Evolutionary conservation across 2,113 vertebrate genomes (phyloP).

Genomic region (Climacteris rufus): DNA sequence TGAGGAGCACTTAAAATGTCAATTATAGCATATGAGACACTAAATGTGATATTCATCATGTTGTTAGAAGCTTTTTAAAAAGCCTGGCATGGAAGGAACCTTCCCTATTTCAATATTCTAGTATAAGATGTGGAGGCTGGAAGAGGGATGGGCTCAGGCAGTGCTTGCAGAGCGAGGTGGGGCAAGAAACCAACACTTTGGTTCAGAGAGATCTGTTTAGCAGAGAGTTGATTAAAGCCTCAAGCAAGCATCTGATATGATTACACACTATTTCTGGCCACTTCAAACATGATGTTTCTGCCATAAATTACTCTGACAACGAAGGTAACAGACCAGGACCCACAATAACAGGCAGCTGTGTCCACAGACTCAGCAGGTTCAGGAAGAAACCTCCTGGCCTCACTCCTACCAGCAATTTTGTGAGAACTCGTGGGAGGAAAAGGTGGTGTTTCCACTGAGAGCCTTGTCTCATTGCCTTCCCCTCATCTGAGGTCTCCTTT

Average conservation of each 20-base stretch:
- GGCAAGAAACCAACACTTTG: not conserved
- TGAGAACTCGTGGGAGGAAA: not conserved
- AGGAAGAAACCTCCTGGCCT: not conserved
- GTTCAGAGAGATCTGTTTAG: not conserved
- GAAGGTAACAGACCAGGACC: not conserved
- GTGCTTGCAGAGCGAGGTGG: not conserved
- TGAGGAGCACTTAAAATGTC: conserved; percentile 16
- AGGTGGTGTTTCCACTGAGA: not conserved
- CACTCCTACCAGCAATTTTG: not conserved
- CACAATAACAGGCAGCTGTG: not conserved
- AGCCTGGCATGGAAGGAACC: not conserved
- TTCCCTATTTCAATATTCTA: not conserved
- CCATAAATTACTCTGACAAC: not conserved
- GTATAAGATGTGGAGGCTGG: not conserved
- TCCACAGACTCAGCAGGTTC: not conserved
- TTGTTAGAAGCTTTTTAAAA: not conserved
- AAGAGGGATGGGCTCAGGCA: not conserved
- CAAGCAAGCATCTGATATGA: not conserved
- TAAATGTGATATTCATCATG: not conserved
- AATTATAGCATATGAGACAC: not conserved
- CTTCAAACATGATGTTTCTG: not conserved
- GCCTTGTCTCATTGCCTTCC: not conserved
- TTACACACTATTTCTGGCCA: not conserved
- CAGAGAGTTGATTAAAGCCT: not conserved
- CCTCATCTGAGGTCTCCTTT: not conserved